Evolutionary conservation across 2,113 vertebrate species (phyloP).

Genomic region (Recurvirostra avosetta): DNA sequence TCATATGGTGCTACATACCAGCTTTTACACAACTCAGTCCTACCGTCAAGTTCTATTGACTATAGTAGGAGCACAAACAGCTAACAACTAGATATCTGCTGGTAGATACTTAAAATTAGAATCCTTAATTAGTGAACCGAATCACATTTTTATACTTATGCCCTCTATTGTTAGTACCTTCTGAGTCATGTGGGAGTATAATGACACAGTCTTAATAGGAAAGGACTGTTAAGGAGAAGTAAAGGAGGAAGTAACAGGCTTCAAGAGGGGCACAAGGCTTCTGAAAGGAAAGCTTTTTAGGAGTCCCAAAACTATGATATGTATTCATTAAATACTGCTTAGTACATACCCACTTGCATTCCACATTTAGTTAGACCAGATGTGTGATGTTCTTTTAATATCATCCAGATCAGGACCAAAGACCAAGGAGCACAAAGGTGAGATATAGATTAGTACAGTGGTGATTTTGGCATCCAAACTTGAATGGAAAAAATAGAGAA

Average conservation of each 20-base stretch:
- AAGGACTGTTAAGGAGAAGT: neutral
- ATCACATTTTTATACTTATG: neutral
- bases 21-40: neutral
- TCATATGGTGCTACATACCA: accelerated
- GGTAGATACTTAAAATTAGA: neutral
- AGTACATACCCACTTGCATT: neutral
- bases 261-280: neutral
- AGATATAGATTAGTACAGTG: neutral
- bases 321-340: neutral
- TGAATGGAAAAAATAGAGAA: neutral
- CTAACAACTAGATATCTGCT: neutral
- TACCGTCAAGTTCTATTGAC: neutral
- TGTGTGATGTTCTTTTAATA: neutral
- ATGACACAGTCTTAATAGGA: neutral
- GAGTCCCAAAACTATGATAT: accelerated
- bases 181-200: neutral
- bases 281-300: neutral
- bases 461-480: neutral
- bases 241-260: neutral
- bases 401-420: neutral
- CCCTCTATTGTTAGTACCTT: neutral
- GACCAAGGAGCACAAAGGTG: neutral
- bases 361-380: neutral
- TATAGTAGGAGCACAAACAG: neutral
- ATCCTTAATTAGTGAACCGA: neutral